Conservation (phyloP, 2,888 invertebrate genomes). For the Automeris io region DNA sequence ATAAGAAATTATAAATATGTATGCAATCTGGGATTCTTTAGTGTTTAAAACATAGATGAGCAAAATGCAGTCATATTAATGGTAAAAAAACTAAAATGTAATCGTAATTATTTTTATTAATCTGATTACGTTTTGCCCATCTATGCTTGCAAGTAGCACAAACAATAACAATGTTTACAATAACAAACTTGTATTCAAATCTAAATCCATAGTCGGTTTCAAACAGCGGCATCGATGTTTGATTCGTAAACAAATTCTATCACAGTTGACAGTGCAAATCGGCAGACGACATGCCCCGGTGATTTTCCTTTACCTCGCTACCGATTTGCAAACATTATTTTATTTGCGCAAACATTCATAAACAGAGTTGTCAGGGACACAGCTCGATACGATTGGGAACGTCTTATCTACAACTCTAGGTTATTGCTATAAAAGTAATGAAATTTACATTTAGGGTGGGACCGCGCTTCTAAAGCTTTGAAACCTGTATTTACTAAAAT, state of each 20-base stretch:
- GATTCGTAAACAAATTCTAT: slow-evolving; percentile 23
- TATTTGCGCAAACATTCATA: slow-evolving; percentile 6
- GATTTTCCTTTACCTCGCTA: slow-evolving; percentile 20
- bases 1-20: too few species aligned
- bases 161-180: neutral
- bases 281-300: slow-evolving; percentile 14
- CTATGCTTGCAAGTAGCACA: too few species aligned
- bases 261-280: slow-evolving; percentile 19
- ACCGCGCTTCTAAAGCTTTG: too few species aligned
- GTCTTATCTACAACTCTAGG: neutral
- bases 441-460: too few species aligned
- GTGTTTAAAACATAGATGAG: too few species aligned
- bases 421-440: neutral
- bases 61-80: too few species aligned
- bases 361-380: neutral
- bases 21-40: too few species aligned
- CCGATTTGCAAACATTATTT: slow-evolving; percentile 11
- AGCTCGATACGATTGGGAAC: neutral
- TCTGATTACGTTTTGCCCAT: too few species aligned
- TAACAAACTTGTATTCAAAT: neutral
- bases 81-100: too few species aligned
- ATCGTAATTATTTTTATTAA: too few species aligned
- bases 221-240: slow-evolving; percentile 19
- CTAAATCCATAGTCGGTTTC: slow-evolving; percentile 9
- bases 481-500: too few species aligned